Evolutionary conservation across 1,140 invertebrate genomes (phyloP).

Genomic region (Galleria mellonella): DNA sequence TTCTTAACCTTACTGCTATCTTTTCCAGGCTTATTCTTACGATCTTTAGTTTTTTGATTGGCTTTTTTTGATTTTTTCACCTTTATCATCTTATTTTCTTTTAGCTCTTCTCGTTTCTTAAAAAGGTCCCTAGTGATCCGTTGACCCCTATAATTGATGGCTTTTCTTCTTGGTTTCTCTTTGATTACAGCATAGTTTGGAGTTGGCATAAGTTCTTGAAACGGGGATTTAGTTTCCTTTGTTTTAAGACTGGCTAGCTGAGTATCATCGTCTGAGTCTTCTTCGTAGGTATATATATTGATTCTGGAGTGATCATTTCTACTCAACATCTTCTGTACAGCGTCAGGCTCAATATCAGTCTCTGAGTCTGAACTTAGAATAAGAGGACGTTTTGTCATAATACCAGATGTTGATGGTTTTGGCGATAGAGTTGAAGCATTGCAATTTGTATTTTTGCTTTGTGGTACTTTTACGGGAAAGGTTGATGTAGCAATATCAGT

Average conservation of each 20-base stretch:
- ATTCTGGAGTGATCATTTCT: not conserved
- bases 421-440: not conserved
- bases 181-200: constrained; percentile 20
- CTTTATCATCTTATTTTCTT: constrained; percentile 5
- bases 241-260: not conserved
- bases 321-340: not conserved
- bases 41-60: constrained; percentile 8
- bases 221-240: constrained; percentile 6
- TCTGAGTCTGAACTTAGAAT: not conserved
- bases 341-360: not conserved
- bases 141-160: constrained; percentile 21
- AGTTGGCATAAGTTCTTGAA: constrained; percentile 17
- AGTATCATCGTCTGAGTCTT: not conserved
- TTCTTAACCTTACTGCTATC: not conserved
- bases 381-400: no score
- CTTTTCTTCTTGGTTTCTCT: constrained; percentile 12
- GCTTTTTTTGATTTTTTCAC: constrained; percentile 12
- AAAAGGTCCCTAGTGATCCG: constrained; percentile 17
- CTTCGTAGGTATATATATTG: not conserved
- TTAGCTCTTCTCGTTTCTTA: constrained; percentile 13
- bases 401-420: not conserved
- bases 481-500: no score
- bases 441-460: not conserved
- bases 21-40: constrained; percentile 2
- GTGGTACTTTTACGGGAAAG: no score